Conservation (phyloP, 1,140 invertebrate genomes). For the Pseudomyrmex sp. region DNA sequence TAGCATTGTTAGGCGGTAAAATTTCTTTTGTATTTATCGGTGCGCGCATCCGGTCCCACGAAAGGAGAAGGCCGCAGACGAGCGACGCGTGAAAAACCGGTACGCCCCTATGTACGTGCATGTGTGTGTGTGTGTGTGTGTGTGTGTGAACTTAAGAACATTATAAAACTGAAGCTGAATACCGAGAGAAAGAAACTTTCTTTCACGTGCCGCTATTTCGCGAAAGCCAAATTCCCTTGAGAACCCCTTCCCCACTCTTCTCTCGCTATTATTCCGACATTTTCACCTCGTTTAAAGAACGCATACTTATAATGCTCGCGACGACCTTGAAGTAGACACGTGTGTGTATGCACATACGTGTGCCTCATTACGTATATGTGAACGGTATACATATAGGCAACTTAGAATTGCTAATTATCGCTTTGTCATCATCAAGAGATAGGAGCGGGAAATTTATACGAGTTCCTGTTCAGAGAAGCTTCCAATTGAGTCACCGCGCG, state of each 20-base stretch:
- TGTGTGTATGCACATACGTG: background rate
- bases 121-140: too few relatives aligned
- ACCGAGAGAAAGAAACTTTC: slow-evolving; percentile 19
- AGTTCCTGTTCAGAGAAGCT: background rate
- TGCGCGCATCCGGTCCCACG: slow-evolving; percentile 68
- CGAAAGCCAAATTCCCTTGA: slow-evolving; percentile 1
- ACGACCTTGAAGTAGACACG: background rate
- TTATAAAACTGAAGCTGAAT: slow-evolving; percentile 11
- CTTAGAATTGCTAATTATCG: slow-evolving; percentile 62
- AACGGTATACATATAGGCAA: background rate
- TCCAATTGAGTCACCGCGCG: background rate
- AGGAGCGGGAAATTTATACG: slow-evolving; percentile 13
- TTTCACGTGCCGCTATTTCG: background rate
- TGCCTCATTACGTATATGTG: background rate
- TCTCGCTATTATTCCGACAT: background rate
- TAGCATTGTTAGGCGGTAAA: slow-evolving; percentile 59
- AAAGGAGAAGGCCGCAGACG: slow-evolving; percentile 35
- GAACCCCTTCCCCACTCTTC: too few relatives aligned
- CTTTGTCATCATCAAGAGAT: slow-evolving; percentile 55
- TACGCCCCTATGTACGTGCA: slow-evolving; percentile 8
- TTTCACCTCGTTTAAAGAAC: slow-evolving; percentile 13
- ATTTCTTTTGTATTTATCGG: slow-evolving; percentile 72
- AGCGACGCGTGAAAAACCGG: slow-evolving; percentile 72
- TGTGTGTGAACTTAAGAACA: background rate
- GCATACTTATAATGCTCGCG: background rate